Evolutionary conservation across 2,113 vertebrate species (phyloP), one percentile per base, ranked within the genome.

Genomic region (Naja naja): DNA sequence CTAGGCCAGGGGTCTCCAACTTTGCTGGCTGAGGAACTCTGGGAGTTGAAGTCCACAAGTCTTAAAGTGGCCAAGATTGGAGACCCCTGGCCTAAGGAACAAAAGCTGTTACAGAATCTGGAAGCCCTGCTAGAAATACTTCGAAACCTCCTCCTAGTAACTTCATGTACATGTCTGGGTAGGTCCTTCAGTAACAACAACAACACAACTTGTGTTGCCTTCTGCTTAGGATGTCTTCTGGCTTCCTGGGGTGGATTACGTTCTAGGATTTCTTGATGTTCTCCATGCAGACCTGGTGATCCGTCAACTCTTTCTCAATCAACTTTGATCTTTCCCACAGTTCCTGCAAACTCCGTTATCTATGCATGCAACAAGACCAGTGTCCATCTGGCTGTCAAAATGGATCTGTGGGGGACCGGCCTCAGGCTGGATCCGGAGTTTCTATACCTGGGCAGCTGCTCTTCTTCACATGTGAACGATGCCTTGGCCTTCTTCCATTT

Each of bases 401-500:
- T 14, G 12, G 94, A 94, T 5, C 85, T 94, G 6, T 56, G 58
- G 20, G 45, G 25, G 0, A 39, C 47, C 3, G 85, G 81, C 9
- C 8, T 81, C 3, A 5, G 12, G 39, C 74, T 96, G 85, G 89
- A 95, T 1, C 93, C 91, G 2, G 10, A 1, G 10, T 56, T 34
- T 34, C 88, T 96, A 47, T 3, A 0, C 9, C 64, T 96, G 45
- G 94, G 93, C n/a, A 94, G 58, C 56, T 94, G 94, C 86, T 18
- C 1, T 0, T 18, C 56, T 9, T 94, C 95, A 43, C 90, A 39
- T 11, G 69, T 34, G 11, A 45, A 60, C 1, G 3, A 10, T 11
- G 22, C 6, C 1, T 12, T 23, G 18, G 49, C 88, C 56, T 85
- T 91, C 0, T 18, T 94, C 49, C 89, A 92, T 69, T 95, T 95